Evolutionary conservation across 2,888 invertebrate genomes (phyloP).

Genomic region (Mycogona germanica): DNA sequence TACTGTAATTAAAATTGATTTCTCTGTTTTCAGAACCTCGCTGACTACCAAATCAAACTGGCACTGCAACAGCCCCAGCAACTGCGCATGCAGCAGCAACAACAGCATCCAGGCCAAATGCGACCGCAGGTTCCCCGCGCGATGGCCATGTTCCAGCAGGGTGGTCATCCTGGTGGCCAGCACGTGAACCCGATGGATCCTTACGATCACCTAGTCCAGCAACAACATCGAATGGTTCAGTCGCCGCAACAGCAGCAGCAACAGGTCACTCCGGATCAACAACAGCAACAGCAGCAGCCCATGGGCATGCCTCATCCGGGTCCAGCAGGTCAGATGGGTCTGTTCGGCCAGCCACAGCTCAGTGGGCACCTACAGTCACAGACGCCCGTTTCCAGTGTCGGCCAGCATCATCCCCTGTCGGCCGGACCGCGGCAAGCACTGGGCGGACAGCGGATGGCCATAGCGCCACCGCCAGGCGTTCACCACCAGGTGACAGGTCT

Average conservation of each 20-base stretch:
- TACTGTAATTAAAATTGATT: too few relatives aligned
- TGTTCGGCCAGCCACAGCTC: slow-evolving; percentile 10
- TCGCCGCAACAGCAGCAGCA: slow-evolving; percentile 28
- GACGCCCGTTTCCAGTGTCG: too few relatives aligned
- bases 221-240: slow-evolving; percentile 9
- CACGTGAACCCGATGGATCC: slow-evolving; percentile 33
- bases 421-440: too few relatives aligned
- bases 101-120: slow-evolving; percentile 25
- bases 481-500: too few relatives aligned
- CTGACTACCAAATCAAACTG: slow-evolving; percentile 43
- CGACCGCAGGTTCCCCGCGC: slow-evolving; percentile 17
- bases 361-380: too few relatives aligned
- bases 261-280: slow-evolving; percentile 32
- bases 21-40: too few relatives aligned
- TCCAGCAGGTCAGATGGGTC: slow-evolving; percentile 5
- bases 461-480: too few relatives aligned
- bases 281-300: slow-evolving; percentile 17
- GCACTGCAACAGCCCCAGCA: slow-evolving; percentile 38
- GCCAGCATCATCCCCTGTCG: too few relatives aligned
- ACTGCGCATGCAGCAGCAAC: slow-evolving; percentile 33
- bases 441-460: too few relatives aligned
- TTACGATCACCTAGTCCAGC: slow-evolving; percentile 35
- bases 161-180: slow-evolving; percentile 24
- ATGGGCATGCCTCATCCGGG: slow-evolving; percentile 13
- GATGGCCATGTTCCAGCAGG: slow-evolving; percentile 2